These are phyloP conservation scores for Leptoclinus maculatus DNA, from an alignment of 2,797 vertebrate genomes.

Conservation along the genomic window DNA sequence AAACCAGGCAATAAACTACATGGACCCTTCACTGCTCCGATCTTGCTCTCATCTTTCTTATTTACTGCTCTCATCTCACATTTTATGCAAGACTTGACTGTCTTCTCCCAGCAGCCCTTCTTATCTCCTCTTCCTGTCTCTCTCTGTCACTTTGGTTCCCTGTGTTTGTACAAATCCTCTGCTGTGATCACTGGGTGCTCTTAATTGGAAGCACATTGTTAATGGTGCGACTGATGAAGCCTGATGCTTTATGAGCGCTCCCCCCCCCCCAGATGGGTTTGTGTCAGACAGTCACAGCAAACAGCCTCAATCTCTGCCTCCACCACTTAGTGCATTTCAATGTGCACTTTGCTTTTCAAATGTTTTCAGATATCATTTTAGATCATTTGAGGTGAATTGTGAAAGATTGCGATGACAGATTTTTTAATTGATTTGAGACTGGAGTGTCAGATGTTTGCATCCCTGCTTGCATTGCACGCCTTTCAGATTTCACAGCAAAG, in stretches of 20 bases:
- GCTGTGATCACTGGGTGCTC: conserved; percentile 79
- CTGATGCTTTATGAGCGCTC: conserved; percentile 74
- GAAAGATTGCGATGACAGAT: conserved; percentile 19
- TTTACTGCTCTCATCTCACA: conserved; percentile 73
- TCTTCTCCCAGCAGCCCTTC: conserved; percentile 46
- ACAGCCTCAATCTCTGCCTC: conserved; percentile 56
- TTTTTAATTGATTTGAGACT: conserved; percentile 20
- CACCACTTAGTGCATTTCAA: conserved; percentile 31
- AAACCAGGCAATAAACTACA: conserved; percentile 79
- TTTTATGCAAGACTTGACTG: conserved; percentile 71
- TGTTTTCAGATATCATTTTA: conserved; percentile 1
- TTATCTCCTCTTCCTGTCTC: conserved; percentile 53
- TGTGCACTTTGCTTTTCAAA: background rate
- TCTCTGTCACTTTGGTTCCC: conserved; percentile 59
- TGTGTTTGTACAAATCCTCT: conserved; percentile 76
- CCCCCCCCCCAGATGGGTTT: conserved; percentile 61
- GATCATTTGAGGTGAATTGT: conserved; percentile 25
- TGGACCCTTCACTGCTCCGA: conserved; percentile 48
- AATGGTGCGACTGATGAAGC: conserved; percentile 75
- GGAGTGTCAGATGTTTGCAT: conserved; percentile 7
- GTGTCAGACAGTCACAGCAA: conserved; percentile 68
- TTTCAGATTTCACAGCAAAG: conserved; percentile 5
- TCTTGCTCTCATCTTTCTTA: conserved; percentile 76
- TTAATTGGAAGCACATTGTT: conserved; percentile 85
- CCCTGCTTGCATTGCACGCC: background rate